These are phyloP conservation scores for Sarcophaga subvicina DNA, from an alignment of 2,888 invertebrate genomes.

Conservation along the genomic window DNA sequence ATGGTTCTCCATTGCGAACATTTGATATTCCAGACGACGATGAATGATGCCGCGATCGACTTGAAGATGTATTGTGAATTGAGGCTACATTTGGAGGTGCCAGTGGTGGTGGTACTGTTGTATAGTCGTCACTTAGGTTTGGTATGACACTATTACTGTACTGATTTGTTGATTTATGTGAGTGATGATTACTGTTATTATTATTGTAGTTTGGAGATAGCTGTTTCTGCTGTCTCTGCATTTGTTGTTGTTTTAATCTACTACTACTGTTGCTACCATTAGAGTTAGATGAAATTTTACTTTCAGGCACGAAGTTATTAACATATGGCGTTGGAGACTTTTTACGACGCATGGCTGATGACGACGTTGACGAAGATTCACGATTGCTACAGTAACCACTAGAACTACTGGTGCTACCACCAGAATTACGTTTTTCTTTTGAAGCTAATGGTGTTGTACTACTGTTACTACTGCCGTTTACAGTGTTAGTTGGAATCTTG, in stretches of 20 bases:
- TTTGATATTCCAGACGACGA: slow-evolving; percentile 66
- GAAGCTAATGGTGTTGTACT: slow-evolving; percentile 47
- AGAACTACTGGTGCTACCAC: slow-evolving; percentile 71
- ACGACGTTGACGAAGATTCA: slow-evolving; percentile 54
- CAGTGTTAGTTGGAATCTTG: slow-evolving; percentile 60
- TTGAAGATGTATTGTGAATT: slow-evolving; percentile 51
- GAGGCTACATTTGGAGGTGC: slow-evolving; percentile 68
- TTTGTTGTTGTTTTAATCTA: slow-evolving; percentile 70
- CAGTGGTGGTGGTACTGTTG: slow-evolving; percentile 54
- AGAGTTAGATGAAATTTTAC: slow-evolving; percentile 63
- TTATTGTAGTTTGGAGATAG: slow-evolving; percentile 54
- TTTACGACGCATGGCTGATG: slow-evolving; percentile 69
- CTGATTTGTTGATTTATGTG: slow-evolving; percentile 73
- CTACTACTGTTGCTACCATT: slow-evolving; percentile 59
- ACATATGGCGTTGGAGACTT: slow-evolving; percentile 71
- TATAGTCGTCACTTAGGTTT: slow-evolving; percentile 67
- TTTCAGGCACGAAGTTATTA: slow-evolving; percentile 71
- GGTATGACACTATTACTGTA: slow-evolving; percentile 69
- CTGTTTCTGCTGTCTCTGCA: slow-evolving; percentile 61
- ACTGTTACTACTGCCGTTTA: slow-evolving; percentile 32
- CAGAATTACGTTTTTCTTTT: slow-evolving; percentile 75
- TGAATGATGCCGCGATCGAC: slow-evolving; percentile 70
- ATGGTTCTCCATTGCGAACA: slow-evolving; percentile 65
- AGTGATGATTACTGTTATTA: slow-evolving; percentile 61
- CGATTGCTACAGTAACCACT: slow-evolving; percentile 70